These are phyloP conservation scores for Cricetomys ansorgei DNA, from an alignment of 2,113 vertebrate species.

Conservation along the genomic window DNA sequence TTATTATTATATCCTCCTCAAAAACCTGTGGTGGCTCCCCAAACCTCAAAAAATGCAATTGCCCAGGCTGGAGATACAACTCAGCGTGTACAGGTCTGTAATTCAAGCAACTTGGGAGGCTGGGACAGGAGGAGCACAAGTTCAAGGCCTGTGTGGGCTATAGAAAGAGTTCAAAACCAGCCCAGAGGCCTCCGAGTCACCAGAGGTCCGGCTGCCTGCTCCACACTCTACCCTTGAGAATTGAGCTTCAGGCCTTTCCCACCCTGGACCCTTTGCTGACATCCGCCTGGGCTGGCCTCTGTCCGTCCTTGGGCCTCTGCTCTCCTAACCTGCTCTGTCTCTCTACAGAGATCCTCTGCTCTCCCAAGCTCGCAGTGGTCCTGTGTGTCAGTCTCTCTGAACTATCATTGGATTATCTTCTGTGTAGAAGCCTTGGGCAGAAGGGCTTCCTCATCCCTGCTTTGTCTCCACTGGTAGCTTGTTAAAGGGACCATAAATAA, in stretches of 20 bases:
- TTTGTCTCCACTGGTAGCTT: not conserved
- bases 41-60: not conserved
- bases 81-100: not conserved
- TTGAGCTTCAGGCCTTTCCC: not conserved
- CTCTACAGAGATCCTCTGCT: not conserved
- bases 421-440: not conserved
- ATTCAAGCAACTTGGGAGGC: not conserved
- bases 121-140: not conserved
- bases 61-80: not conserved
- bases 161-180: not conserved
- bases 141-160: not conserved
- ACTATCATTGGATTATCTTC: not conserved
- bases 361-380: not conserved
- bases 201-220: not conserved
- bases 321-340: not conserved
- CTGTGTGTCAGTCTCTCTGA: not conserved
- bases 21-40: not conserved
- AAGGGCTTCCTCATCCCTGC: not conserved
- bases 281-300: not conserved
- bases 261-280: not conserved
- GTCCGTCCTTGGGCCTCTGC: not conserved
- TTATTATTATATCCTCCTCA: not conserved
- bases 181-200: not conserved
- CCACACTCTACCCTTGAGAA: not conserved
- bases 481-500: not conserved